Evolutionary conservation across 2,888 invertebrate genomes (phyloP).

Genomic region (Drosophila kambysellisi): DNA sequence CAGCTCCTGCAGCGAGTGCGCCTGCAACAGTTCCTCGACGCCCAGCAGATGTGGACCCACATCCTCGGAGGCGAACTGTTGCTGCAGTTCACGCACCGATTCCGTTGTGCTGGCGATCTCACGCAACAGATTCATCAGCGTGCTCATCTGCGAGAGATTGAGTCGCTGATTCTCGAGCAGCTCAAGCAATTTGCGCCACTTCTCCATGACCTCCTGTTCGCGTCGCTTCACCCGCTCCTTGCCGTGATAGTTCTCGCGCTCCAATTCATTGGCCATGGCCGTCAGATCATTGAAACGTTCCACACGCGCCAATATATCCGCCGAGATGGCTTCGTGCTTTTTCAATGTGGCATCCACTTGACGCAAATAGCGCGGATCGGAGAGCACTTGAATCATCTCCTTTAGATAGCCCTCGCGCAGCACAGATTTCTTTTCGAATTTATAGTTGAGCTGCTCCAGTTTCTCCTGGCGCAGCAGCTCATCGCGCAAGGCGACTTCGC

Average conservation of each 20-base stretch:
- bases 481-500: slow-evolving; percentile 96
- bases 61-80: slow-evolving; percentile 90
- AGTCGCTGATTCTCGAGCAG: slow-evolving; percentile 93
- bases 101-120: slow-evolving; percentile 96
- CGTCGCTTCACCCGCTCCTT: slow-evolving; percentile 90
- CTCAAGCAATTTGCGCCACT: slow-evolving; percentile 94
- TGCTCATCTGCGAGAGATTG: slow-evolving; percentile 92
- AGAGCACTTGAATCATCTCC: slow-evolving; percentile 98
- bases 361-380: slow-evolving; percentile 94
- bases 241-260: slow-evolving; percentile 95
- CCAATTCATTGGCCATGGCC: slow-evolving; percentile 96
- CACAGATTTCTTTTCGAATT: slow-evolving; percentile 97
- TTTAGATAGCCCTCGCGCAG: slow-evolving; percentile 97
- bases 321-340: slow-evolving; percentile 99
- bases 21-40: slow-evolving; percentile 97
- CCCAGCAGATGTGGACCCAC: slow-evolving; percentile 97
- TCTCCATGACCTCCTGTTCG: slow-evolving; percentile 90
- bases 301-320: slow-evolving; percentile 96
- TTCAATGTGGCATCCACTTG: slow-evolving; percentile 99
- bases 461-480: slow-evolving; percentile 96
- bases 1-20: slow-evolving; percentile 96
- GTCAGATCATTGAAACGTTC: slow-evolving; percentile 97
- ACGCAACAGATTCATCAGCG: slow-evolving; percentile 93
- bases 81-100: slow-evolving; percentile 93
- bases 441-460: slow-evolving; percentile 96